Conservation (phyloP, 2,888 invertebrate genomes). For the Drosophila prolongata region DNA sequence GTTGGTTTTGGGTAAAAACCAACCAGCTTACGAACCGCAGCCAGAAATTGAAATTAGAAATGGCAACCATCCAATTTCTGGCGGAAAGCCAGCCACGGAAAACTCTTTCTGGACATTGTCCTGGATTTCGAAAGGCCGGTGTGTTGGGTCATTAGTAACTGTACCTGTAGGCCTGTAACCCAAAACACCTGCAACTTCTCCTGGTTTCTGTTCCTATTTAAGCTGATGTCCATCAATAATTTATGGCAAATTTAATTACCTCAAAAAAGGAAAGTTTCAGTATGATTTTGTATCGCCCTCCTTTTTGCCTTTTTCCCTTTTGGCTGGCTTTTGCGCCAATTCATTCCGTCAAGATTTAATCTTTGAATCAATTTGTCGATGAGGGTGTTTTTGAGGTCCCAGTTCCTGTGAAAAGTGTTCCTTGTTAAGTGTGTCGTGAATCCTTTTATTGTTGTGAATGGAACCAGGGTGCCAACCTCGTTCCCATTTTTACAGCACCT, state of each 20-base stretch:
- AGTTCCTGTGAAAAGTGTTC: conserved; percentile 34
- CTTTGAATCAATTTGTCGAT: conserved; percentile 81
- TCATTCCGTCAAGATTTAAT: conserved; percentile 70
- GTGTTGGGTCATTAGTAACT: conserved; percentile 56
- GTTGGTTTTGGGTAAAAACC: neutral
- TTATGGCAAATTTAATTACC: conserved; percentile 58
- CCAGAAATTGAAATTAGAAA: conserved; percentile 69
- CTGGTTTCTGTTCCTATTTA: neutral
- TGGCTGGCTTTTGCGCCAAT: conserved; percentile 17
- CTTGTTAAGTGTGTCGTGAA: conserved; percentile 56
- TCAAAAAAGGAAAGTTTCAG: conserved; percentile 8
- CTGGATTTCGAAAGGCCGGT: conserved; percentile 4
- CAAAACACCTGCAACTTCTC: conserved; percentile 44
- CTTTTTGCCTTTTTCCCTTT: conserved; percentile 4
- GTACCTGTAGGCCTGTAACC: conserved; percentile 26
- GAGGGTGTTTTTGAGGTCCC: conserved; percentile 66
- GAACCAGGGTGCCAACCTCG: conserved; percentile 15
- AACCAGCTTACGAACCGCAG: conserved; percentile 27
- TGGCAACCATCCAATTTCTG: conserved; percentile 49
- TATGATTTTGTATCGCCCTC: conserved; percentile 3
- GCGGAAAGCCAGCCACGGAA: conserved; percentile 16
- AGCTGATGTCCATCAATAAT: conserved; percentile 40
- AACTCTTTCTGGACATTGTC: conserved; percentile 41
- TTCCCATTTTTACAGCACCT: conserved; percentile 6
- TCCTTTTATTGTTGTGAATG: conserved; percentile 50